A percentile compares a stretch with the other conserved stretches of the same genome.
Evolutionary conservation across 1,140 invertebrate species (phyloP).

Genomic region (Atta colombica): DNA sequence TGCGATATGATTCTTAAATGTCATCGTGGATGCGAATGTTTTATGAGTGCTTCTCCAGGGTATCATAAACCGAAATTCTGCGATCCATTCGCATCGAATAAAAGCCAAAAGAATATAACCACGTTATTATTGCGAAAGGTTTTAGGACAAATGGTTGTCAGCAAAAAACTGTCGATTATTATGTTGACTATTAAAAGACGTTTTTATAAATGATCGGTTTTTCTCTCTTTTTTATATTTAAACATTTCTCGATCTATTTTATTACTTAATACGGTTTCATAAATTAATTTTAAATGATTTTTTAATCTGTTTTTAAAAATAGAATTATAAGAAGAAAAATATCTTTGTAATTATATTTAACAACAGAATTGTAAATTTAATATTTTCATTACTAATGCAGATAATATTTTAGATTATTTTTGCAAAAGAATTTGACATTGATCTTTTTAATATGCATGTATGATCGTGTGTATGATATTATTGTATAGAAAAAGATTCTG

Average conservation of each 20-base stretch:
- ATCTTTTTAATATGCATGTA: background rate
- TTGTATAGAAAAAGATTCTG: background rate
- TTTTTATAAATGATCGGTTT: background rate
- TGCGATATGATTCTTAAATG: constrained; percentile 7
- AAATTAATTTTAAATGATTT: background rate
- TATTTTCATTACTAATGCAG: background rate
- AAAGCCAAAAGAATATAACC: background rate
- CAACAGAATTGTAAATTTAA: background rate
- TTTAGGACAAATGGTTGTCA: background rate
- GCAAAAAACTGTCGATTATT: background rate
- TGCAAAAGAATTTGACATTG: background rate
- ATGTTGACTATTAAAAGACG: background rate
- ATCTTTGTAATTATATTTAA: background rate
- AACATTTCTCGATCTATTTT: no score
- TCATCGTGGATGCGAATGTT: constrained; percentile 35
- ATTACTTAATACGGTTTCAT: background rate
- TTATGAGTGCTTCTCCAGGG: constrained; percentile 31
- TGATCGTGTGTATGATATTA: background rate
- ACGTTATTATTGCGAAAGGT: background rate
- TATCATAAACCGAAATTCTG: constrained; percentile 60
- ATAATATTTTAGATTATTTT: constrained; percentile 17
- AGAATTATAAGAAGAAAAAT: background rate
- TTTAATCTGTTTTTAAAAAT: background rate
- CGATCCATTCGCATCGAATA: background rate
- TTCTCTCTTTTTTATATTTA: no score